Base-by-base conservation (phyloP, 1,140 invertebrate genomes). In the Papilio helenus region DNA sequence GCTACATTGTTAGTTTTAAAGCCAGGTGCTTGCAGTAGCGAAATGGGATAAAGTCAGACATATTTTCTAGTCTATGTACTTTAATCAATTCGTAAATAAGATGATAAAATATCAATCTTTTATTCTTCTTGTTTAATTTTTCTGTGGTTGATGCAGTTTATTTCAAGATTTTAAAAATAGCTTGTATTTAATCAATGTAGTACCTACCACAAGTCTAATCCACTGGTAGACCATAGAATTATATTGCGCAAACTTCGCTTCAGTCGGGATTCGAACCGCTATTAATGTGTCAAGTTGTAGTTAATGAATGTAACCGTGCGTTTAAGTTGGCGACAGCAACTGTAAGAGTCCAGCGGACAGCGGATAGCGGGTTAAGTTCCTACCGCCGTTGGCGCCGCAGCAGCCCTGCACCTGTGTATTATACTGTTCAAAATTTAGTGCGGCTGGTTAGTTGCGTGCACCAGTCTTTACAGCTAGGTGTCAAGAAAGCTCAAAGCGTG, bases 301-400 rank as follows among this genome's bases (percentile, higher is more conserved):
- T 81, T 78, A 42, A 68, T 68, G 14, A 68, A 34, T 68, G 61
- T 68, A 68, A 68, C 61, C 34, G 51, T 68, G 26, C 26, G 61
- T 68, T 68, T 34, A 68, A 5, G 23, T 5, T 5, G 58, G 20
- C n/a, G 51, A 55, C 51, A 42, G 39, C 8, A 18, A 20, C 55
- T 5, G 51, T 20, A 23, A 65, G 23, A 65, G 58, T 68, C 8
- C 51, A 55, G 46, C 46, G 1, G 51, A 8, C 58, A 26, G 14
- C 58, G 58, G 58, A 82, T 68, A 88, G 77, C 80, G 80, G 84
- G 84, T 85, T 86, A 85, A 84, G 81, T 83, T 85, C 77, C 55
- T 55, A 74, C 44, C 80, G 76, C 74, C 84, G n/a, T n/a, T n/a
- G 84, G 86, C 87, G 85, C 86, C 87, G 85, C 84, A 86, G 84